Evolutionary conservation across 2,888 invertebrate species (phyloP), one percentile per base, ranked within the genome.

Genomic region (Leptinotarsa juncta): DNA sequence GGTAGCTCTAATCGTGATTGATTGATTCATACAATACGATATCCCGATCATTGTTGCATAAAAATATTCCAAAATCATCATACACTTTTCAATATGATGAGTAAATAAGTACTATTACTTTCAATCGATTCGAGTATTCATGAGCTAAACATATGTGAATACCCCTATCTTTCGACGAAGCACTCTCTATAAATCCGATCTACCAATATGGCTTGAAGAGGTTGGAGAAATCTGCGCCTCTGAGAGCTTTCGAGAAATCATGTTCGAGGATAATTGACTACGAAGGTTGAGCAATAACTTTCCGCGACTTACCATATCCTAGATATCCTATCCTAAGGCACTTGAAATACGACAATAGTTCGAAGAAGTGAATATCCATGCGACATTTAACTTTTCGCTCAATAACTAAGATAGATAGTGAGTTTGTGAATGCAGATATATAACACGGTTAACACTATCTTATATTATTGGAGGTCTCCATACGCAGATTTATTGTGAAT

Each of bases 311-410:
- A 70, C 60, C 70, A 62, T 70, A 49, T 60, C 50, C 23, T 15
- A 65, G 65, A 70, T 65, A 70, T 71, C 42, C 66, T 26, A 26
- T 55, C 60, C 60, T 50, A 32, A 5, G 69, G 53, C 67, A 53
- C 69, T 75, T 72, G 67, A 72, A 70, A 72, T 70, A 42, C 67
- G 50, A 60, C 72, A 50, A 57, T 48, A 53, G 73, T 69, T 69
- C 73, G 26, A 65, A 67, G 53, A 72, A 75, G 57, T 75, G 62
- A 69, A 69, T 72, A 65, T 72, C 67, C 60, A 68, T 70, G 70
- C 70, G 71, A 68, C 71, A 69, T 70, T 74, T 50, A 71, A 67
- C 66, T 51, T 51, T 7, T 51, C 65, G 67, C 62, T 71, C 65
- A 26, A 74, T 71, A 74, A 68, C 18, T 65, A 65, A 66, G 42